These are phyloP conservation scores for Pheosia tremula DNA, from an alignment of 2,888 invertebrate species.

Conservation along the genomic window DNA sequence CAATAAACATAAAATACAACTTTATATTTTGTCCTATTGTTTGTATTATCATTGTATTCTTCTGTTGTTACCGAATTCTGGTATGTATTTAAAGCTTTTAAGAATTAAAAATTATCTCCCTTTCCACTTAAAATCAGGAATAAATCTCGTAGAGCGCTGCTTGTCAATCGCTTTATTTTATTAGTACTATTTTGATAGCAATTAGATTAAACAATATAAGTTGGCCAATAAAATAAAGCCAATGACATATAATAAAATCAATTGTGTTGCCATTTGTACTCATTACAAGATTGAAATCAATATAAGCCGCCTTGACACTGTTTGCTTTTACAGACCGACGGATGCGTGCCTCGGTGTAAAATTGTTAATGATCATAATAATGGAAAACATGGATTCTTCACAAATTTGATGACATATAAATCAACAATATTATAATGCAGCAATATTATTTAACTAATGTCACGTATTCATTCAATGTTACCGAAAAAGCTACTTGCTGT, in stretches of 20 bases:
- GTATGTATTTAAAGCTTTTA: neutral
- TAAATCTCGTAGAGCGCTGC: neutral
- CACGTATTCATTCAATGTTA: too few species aligned
- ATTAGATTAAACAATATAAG: slow-evolving; percentile 18
- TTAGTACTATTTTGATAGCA: slow-evolving; percentile 12
- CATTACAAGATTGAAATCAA: slow-evolving; percentile 74
- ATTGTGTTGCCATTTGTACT: slow-evolving; percentile 61
- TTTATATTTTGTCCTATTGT: neutral
- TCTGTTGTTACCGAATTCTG: too few species aligned
- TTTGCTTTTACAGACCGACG: slow-evolving; percentile 69
- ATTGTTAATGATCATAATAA: slow-evolving; percentile 63
- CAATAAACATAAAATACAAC: slow-evolving; percentile 41
- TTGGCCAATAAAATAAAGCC: slow-evolving; percentile 34
- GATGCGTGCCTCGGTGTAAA: slow-evolving; percentile 64
- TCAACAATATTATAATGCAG: neutral
- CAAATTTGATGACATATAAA: slow-evolving; percentile 5
- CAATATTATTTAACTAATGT: neutral
- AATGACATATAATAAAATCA: slow-evolving; percentile 50
- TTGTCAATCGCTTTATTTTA: slow-evolving; percentile 10
- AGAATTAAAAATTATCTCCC: neutral
- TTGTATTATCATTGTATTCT: neutral
- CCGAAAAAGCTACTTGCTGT: too few species aligned
- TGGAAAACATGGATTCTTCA: slow-evolving; percentile 45
- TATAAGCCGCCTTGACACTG: slow-evolving; percentile 76
- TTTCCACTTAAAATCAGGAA: too few species aligned